A percentile compares a stretch with the other conserved stretches of the same genome.
These are phyloP conservation scores for Latrodectus geometricus DNA, from an alignment of 1,140 invertebrate genomes.

Conservation along the genomic window DNA sequence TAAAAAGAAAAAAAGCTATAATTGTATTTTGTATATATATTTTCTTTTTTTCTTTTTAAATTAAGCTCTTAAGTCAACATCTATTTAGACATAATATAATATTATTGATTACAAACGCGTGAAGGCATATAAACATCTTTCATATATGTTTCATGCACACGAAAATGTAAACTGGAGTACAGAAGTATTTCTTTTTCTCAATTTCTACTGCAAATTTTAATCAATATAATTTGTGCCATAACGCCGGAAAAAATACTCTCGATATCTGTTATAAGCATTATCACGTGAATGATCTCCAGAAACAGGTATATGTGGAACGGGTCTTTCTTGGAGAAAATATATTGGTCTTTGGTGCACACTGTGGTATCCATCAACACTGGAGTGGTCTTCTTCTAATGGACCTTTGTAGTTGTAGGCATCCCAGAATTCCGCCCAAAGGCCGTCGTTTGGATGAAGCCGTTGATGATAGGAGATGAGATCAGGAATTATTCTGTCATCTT, in stretches of 20 bases:
- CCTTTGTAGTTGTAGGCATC: background rate
- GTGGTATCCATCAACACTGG: background rate
- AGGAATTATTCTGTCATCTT: too few relatives aligned
- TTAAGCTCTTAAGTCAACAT: too few relatives aligned
- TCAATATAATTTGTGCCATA: background rate
- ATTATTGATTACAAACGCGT: too few relatives aligned
- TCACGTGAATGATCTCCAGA: background rate
- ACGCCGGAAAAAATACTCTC: background rate
- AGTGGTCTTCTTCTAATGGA: background rate
- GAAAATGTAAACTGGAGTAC: too few relatives aligned
- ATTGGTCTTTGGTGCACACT: background rate
- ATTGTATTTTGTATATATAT: too few relatives aligned
- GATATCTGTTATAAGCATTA: background rate
- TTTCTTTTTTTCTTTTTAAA: too few relatives aligned
- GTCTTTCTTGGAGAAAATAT: background rate
- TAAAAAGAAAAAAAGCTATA: too few relatives aligned
- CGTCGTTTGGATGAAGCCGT: background rate
- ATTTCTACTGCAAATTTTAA: background rate
- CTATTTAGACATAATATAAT: too few relatives aligned
- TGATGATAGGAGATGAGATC: background rate
- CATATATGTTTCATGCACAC: too few relatives aligned
- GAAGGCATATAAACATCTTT: too few relatives aligned
- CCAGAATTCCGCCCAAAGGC: background rate
- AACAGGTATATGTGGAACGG: background rate
- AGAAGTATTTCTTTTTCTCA: too few relatives aligned